Conservation (phyloP, 2,113 vertebrate genomes). For the Hydrochoerus hydrochaeris region DNA sequence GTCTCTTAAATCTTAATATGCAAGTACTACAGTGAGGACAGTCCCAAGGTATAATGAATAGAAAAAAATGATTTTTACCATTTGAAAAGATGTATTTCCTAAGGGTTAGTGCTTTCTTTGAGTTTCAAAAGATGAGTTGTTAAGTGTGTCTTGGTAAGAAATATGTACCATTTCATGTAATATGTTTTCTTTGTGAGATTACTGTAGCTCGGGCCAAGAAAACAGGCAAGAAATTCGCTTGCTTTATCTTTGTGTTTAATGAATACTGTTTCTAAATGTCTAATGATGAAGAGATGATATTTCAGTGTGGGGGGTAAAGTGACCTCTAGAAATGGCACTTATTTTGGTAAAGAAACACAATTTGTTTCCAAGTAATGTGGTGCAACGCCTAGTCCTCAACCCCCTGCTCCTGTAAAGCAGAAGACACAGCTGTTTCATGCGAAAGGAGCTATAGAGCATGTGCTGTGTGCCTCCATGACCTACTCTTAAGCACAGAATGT, state of each 20-base stretch:
- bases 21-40: conserved; percentile 21
- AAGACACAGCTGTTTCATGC: not conserved
- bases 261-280: conserved; percentile 26
- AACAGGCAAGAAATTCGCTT: not conserved
- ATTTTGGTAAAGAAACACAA: not conserved
- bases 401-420: not conserved
- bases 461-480: not conserved
- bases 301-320: not conserved
- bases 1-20: conserved; percentile 27
- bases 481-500: not conserved
- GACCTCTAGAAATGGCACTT: not conserved
- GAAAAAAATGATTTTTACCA: conserved; percentile 52
- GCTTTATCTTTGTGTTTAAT: conserved; percentile 4
- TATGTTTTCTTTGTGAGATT: not conserved
- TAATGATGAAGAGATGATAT: not conserved
- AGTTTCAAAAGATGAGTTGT: not conserved
- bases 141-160: not conserved
- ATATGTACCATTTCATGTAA: not conserved
- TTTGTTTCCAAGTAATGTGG: not conserved
- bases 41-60: not conserved
- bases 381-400: not conserved
- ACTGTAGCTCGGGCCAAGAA: not conserved
- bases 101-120: not conserved
- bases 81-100: not conserved
- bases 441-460: not conserved